These are phyloP conservation scores for Ptiloglossa arizonensis DNA, from an alignment of 1,140 invertebrate species.

Conservation along the genomic window DNA sequence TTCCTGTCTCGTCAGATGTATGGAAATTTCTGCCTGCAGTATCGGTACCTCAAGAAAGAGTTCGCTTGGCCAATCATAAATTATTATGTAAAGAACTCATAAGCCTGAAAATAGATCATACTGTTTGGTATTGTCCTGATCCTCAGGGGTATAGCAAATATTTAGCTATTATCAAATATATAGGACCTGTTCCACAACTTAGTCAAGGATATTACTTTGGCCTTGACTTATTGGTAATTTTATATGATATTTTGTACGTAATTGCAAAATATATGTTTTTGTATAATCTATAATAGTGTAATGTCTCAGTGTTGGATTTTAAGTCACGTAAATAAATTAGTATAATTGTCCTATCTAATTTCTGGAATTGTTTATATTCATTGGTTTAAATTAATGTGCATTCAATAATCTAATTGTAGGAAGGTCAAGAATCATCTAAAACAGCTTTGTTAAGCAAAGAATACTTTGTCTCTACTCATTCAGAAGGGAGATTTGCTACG, in stretches of 20 bases:
- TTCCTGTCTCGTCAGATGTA: slow-evolving; percentile 74
- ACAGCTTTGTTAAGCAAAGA: slow-evolving; percentile 55
- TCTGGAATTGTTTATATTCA: background rate
- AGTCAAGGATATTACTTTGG: slow-evolving; percentile 83
- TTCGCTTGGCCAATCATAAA: slow-evolving; percentile 79
- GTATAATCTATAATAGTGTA: background rate
- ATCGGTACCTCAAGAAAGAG: slow-evolving; percentile 78
- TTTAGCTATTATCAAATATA: slow-evolving; percentile 80
- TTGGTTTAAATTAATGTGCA: background rate
- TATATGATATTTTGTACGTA: background rate
- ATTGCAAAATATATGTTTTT: background rate
- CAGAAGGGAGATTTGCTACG: slow-evolving; percentile 65
- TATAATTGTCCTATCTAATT: background rate
- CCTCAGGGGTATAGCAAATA: slow-evolving; percentile 51
- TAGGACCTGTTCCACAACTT: slow-evolving; percentile 81
- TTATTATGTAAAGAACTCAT: slow-evolving; percentile 78
- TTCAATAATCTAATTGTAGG: slow-evolving; percentile 47
- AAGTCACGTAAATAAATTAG: background rate
- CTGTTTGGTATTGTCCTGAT: slow-evolving; percentile 66
- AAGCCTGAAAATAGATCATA: slow-evolving; percentile 72
- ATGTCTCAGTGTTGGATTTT: background rate
- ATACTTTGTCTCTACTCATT: slow-evolving; percentile 58
- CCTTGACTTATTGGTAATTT: slow-evolving; percentile 83
- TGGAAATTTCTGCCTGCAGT: slow-evolving; percentile 82
- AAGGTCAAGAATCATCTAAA: slow-evolving; percentile 53